Evolutionary conservation across 2,113 vertebrate species (phyloP).

Genomic region (Etheostoma spectabile): DNA sequence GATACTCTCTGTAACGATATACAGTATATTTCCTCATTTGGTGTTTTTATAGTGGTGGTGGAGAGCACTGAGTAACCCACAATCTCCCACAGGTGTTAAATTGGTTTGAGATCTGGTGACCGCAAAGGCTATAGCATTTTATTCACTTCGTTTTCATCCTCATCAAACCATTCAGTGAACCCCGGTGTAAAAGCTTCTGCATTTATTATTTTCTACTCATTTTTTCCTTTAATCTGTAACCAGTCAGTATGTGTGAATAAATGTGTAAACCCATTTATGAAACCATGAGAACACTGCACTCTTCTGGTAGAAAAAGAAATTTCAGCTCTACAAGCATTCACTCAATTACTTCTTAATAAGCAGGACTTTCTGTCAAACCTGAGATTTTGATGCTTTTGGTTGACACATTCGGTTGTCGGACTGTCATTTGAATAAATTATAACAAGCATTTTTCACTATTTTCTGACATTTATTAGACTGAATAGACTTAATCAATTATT

Average conservation of each 20-base stretch:
- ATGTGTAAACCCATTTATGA: not conserved
- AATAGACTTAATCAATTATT: too few relatives aligned
- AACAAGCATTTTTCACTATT: too few relatives aligned
- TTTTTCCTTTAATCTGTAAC: not conserved
- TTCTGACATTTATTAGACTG: too few relatives aligned
- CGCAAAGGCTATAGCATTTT: too few relatives aligned
- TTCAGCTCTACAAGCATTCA: not conserved
- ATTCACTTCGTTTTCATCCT: not conserved
- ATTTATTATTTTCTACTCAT: not conserved
- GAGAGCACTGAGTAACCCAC: not conserved
- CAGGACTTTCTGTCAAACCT: not conserved
- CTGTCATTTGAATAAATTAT: too few relatives aligned
- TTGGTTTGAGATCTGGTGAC: not conserved
- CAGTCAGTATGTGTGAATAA: not conserved
- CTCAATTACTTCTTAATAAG: not conserved
- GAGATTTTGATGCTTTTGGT: too few relatives aligned
- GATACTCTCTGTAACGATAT: not conserved
- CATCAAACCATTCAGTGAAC: not conserved
- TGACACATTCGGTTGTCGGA: too few relatives aligned
- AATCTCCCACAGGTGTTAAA: not conserved
- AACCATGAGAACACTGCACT: constrained; percentile 53
- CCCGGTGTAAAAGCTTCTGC: not conserved
- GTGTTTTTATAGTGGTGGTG: not conserved
- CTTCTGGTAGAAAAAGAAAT: constrained; percentile 45
- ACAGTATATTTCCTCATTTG: not conserved